Evolutionary conservation across 1,140 invertebrate species (phyloP), one percentile per base, ranked within the genome.

Genomic region (Andricus grossulariae): DNA sequence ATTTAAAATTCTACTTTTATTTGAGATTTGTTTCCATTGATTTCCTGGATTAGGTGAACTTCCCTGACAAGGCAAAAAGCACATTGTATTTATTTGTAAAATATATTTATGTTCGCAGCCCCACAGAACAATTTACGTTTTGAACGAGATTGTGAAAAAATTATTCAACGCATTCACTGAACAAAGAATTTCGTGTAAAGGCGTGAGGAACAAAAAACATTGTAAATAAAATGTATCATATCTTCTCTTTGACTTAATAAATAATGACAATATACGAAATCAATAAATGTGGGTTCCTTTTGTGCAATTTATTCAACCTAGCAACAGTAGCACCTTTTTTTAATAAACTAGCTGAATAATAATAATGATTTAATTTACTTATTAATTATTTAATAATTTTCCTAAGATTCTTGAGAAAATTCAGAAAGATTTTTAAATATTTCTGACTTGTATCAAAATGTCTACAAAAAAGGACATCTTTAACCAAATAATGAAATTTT

Each of bases 221-320:
- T 90, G 88, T 90, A 89, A 82, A 89, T 90, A 90, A 74, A 72
- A 86, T 89, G 87, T 89, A 90, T 85, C 57, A 87, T 89, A 88
- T 85, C 79, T 75, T 87, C 81, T 87, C 81, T 86, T 87, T 78
- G 88, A 84, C 84, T 86, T 88, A 89, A 89, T 89, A 90, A 90
- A 90, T 89, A 88, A 87, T 75, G 88, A 89, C 86, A 89, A 89
- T 88, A 89, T 88, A 89, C 77, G 75, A 80, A 80, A 77, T 60
- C 55, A 57, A 57, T 6, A 21, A 54, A 45, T 12, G 7, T 19
- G 73, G 18, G 5, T 75, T 71, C 3, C 10, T 16, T 60, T 52
- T 45, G n/a, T 71, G 55, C 25, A 21, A 54, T 18, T 74, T 73
- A 57, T 75, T 50, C 19, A 32, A 55, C 25, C 25, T 32, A 5